These are phyloP conservation scores for Trichopria drosophilae DNA, from an alignment of 2,888 invertebrate species.

Conservation along the genomic window DNA sequence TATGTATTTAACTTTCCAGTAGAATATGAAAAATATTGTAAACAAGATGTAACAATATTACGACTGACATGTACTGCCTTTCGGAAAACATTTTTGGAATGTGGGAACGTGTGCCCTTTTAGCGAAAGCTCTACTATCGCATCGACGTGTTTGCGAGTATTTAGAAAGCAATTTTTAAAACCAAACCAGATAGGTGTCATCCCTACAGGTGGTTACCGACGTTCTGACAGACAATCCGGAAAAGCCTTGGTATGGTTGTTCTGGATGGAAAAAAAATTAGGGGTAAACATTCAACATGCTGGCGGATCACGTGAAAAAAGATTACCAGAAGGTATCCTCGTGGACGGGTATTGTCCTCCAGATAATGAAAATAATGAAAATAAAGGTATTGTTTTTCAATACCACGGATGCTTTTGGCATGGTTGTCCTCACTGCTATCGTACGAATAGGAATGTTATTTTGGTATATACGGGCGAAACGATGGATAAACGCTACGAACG, in stretches of 20 bases:
- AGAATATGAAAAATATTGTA: constrained; percentile 35
- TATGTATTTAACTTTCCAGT: constrained; percentile 33
- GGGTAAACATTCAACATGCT: background rate
- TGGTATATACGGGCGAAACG: background rate
- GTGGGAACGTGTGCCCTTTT: constrained; percentile 34
- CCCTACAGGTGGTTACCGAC: no score
- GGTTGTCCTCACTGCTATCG: constrained; percentile 7
- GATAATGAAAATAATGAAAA: no score
- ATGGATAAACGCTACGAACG: constrained; percentile 6
- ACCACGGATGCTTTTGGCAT: constrained; percentile 18
- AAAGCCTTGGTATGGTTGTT: constrained; percentile 36
- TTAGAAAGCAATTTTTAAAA: constrained; percentile 38
- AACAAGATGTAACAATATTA: constrained; percentile 34
- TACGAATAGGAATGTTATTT: background rate
- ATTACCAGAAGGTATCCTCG: background rate
- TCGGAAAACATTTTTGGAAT: constrained; percentile 30
- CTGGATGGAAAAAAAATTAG: background rate
- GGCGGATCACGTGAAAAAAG: constrained; percentile 4
- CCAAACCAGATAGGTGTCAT: no score
- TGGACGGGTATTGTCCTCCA: constrained; percentile 24
- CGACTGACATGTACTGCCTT: constrained; percentile 32
- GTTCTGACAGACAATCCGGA: constrained; percentile 38
- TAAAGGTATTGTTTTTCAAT: constrained; percentile 4
- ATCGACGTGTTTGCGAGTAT: constrained; percentile 35
- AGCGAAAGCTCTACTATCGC: constrained; percentile 32